Percentiles rank a stretch among this genome's conserved stretches.
Evolutionary conservation across 2,888 invertebrate species (phyloP).

Genomic region (Coleophora flavipennella): DNA sequence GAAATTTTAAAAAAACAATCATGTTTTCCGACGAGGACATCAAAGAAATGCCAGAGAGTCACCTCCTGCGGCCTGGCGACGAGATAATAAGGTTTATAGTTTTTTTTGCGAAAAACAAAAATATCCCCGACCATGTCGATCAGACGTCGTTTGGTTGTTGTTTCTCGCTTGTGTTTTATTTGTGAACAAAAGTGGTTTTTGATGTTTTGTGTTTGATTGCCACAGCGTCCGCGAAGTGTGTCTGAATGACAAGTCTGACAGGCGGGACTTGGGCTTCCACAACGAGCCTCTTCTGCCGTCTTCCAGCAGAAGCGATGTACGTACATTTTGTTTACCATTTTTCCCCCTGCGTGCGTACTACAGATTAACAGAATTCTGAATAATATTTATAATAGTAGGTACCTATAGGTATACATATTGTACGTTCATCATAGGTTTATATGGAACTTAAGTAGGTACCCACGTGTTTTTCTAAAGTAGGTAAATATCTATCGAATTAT

Average conservation of each 20-base stretch:
- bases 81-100: constrained; percentile 61
- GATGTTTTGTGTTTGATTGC: constrained; percentile 20
- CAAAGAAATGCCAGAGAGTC: constrained; percentile 55
- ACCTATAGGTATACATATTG: too few relatives aligned
- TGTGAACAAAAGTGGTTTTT: constrained; percentile 14
- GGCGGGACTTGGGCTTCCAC: constrained; percentile 43
- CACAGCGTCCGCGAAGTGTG: constrained; percentile 60
- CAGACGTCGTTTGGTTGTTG: constrained; percentile 17
- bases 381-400: too few relatives aligned
- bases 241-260: constrained; percentile 56
- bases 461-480: too few relatives aligned
- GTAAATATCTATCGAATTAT: too few relatives aligned
- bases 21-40: constrained; percentile 68
- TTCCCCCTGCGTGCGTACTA: too few relatives aligned
- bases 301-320: constrained; percentile 45
- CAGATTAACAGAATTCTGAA: too few relatives aligned
- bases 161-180: constrained; percentile 27
- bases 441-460: too few relatives aligned
- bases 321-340: constrained; percentile 16
- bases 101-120: constrained; percentile 27
- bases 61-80: constrained; percentile 54
- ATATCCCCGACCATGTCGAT: constrained; percentile 37
- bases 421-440: too few relatives aligned
- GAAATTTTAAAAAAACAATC: constrained; percentile 60
- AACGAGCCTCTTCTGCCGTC: constrained; percentile 39